Evolutionary conservation across 2,888 invertebrate species (phyloP), one percentile per base, ranked within the genome.

Genomic region (Scaeva pyrastri): DNA sequence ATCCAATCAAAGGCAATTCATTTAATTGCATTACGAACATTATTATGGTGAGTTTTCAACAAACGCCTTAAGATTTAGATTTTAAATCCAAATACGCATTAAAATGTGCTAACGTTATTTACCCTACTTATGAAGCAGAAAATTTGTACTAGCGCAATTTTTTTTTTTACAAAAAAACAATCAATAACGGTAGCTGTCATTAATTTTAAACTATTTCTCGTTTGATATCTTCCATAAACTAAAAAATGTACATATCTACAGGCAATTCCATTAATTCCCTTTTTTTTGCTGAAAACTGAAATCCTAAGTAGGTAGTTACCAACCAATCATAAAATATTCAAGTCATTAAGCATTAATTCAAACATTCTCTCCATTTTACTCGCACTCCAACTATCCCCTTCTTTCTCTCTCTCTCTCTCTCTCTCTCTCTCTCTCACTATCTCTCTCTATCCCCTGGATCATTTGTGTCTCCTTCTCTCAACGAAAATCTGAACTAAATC

Each of bases 301-400:
- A 43, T 43, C 43, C 14, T 10, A 5, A 2, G 41, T 23, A 55
- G 7, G 12, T 43, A 50, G 4, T 41, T 8, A 41, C n/a, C 21
- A 7, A n/a, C 14, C 43, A 62, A 43, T 43, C 62, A 64, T 64
- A 45, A 48, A 66, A 48, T 64, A 64, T 48, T 48, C 31, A 66
- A 66, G 19, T 36, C 31, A 66, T 66, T 36, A 48, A 8, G 66
- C 31, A 48, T 48, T 48, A 48, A 66, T 14, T 48, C 8, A 66
- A 66, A 66, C 16, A 8, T 19, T 11, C 11, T 1, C 2, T 4
- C 2, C 11, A 14, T 39, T 10, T 39, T 12, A 7, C 60, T 60
- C 8, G 19, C 62, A 41, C 21, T 10, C 1, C n/a, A n/a, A n/a
- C n/a, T n/a, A n/a, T 14, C 16, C 10, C 12, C 31, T 2, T 60